A percentile compares a stretch with the other conserved stretches of the same genome.
Conservation (phyloP, 2,797 vertebrate genomes). For the Fistularia commersonii region DNA sequence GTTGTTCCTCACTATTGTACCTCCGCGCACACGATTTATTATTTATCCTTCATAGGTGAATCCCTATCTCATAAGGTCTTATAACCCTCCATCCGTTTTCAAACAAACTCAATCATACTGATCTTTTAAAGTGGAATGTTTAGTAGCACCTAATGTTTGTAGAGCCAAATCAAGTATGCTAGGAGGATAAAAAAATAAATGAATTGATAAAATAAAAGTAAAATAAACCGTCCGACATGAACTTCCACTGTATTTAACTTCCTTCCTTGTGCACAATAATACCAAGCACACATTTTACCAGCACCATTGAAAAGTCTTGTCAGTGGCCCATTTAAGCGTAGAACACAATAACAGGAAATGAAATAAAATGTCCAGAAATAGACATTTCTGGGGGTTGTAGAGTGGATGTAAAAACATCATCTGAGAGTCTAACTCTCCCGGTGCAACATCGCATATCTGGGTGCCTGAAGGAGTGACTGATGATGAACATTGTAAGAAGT, state of each 20-base stretch:
- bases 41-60: too few relatives aligned
- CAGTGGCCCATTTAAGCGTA: slow-evolving; percentile 15
- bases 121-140: too few relatives aligned
- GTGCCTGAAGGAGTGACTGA: slow-evolving; percentile 36
- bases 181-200: too few relatives aligned
- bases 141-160: too few relatives aligned
- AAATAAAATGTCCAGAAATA: slow-evolving; percentile 20
- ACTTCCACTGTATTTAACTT: neutral
- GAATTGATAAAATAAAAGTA: too few relatives aligned
- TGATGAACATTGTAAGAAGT: slow-evolving; percentile 53
- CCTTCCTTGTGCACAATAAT: slow-evolving; percentile 2
- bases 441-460: slow-evolving; percentile 31
- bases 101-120: too few relatives aligned
- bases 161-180: too few relatives aligned
- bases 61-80: too few relatives aligned
- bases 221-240: too few relatives aligned
- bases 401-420: slow-evolving; percentile 24
- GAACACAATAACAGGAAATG: slow-evolving; percentile 1
- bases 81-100: too few relatives aligned
- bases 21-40: too few relatives aligned
- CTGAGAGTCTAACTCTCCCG: slow-evolving; percentile 15
- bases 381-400: slow-evolving; percentile 13
- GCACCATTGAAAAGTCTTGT: neutral
- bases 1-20: too few relatives aligned
- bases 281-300: neutral